Percentiles rank a stretch among this genome's conserved stretches.
Evolutionary conservation across 2,113 vertebrate genomes (phyloP).

Genomic region (Trogon melanurus): DNA sequence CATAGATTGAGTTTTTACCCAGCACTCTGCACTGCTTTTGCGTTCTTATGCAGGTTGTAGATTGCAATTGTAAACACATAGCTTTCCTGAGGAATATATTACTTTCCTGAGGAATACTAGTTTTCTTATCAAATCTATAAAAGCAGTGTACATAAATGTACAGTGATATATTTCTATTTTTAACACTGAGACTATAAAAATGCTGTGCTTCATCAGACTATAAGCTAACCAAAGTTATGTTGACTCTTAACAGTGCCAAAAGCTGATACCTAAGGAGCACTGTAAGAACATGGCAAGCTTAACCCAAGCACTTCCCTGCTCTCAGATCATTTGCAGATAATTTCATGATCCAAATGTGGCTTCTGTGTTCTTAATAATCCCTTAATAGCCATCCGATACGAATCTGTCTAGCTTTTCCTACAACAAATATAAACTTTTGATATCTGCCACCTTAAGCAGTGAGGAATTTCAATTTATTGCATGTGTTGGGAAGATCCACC

Average conservation of each 20-base stretch:
- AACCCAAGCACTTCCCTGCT: not conserved
- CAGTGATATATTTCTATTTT: not conserved
- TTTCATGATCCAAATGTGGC: not conserved
- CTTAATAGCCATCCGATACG: not conserved
- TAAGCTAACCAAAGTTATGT: not conserved
- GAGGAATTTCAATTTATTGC: not conserved
- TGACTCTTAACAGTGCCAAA: not conserved
- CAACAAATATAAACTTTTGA: not conserved
- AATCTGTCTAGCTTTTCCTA: not conserved
- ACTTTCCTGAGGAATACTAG: not conserved
- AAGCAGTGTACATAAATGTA: not conserved
- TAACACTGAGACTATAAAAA: not conserved
- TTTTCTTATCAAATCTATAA: not conserved
- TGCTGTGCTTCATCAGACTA: not conserved
- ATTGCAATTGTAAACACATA: not conserved
- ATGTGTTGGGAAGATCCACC: not conserved
- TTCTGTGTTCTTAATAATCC: not conserved
- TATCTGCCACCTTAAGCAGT: not conserved
- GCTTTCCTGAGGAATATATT: not conserved
- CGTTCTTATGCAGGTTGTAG: not conserved
- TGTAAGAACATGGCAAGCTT: not conserved
- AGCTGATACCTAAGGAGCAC: not conserved
- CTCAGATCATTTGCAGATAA: not conserved
- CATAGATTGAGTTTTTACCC: not conserved
- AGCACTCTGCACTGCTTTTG: not conserved